Evolutionary conservation across 1,140 invertebrate genomes (phyloP), one percentile per base, ranked within the genome.

Genomic region (Whitmania pigra): DNA sequence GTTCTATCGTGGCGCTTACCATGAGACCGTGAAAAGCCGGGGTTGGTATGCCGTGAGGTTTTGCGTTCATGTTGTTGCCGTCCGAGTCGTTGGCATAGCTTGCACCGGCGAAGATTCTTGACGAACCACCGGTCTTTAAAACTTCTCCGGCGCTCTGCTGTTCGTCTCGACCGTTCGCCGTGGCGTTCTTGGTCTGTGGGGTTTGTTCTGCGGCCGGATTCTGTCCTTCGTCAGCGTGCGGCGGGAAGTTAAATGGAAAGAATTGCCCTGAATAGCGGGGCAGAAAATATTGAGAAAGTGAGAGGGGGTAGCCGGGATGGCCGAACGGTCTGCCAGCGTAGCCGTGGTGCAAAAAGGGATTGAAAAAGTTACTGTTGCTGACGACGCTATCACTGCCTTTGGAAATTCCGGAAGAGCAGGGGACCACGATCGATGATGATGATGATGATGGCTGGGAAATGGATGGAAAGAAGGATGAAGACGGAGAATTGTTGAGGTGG

Each of bases 361-460:
- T 22, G 57, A 63, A 63, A 63, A 63, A 63, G 57, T 13, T 63
- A 20, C 29, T n/a, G 57, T n/a, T 63, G 57, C 29, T 63, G 57
- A 25, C 11, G 29, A 20, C 9, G 57, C 29, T 17, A 18, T 25
- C 29, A 18, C 18, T 63, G 11, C 29, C 43, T 17, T 63, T 63
- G 57, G 57, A 25, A 22, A 63, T 63, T 63, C 29, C 29, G 1
- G 57, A n/a, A 15, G 22, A 13, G 22, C 22, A 25, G 6, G 57
- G 7, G 22, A 31, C 25, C 20, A 57, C 20, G 20, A 25, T 18
- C 57, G 57, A 25, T 15, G 57, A n/a, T n/a, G 22, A 63, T 60
- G n/a, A 60, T 63, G 11, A 63, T 63, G 22, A 63, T 63, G 22
- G 15, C 11, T 63, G 57, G 43, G 43, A 17, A 13, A 49, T 49